These are phyloP conservation scores for Xestia sexstrigata DNA, from an alignment of 2,888 invertebrate genomes.

Conservation along the genomic window DNA sequence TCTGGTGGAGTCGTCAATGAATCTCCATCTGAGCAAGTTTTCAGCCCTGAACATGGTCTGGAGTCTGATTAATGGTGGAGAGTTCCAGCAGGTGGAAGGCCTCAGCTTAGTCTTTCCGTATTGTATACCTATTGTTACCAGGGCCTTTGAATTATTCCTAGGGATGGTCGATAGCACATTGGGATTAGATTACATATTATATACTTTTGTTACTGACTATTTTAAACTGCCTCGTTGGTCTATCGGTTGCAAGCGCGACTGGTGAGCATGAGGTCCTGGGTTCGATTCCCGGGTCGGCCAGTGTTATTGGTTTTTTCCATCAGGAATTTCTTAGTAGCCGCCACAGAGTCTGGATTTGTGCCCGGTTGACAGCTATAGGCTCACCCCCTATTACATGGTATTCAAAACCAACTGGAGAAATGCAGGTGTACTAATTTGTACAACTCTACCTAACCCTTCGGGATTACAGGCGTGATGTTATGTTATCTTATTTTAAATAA, in stretches of 20 bases:
- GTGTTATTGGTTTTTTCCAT: too few relatives aligned
- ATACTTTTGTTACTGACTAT: background rate
- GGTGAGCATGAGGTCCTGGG: too few relatives aligned
- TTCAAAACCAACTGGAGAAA: too few relatives aligned
- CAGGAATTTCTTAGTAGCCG: too few relatives aligned
- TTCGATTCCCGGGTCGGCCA: too few relatives aligned
- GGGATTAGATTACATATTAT: background rate
- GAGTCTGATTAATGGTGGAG: background rate
- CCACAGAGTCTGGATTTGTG: too few relatives aligned
- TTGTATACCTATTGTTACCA: background rate
- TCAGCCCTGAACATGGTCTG: background rate
- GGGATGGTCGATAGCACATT: background rate
- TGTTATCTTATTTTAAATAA: background rate
- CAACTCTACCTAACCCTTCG: too few relatives aligned
- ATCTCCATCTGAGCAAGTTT: background rate
- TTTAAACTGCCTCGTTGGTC: background rate
- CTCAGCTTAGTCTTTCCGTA: background rate
- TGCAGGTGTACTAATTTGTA: too few relatives aligned
- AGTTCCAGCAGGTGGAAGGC: background rate
- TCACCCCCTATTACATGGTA: too few relatives aligned
- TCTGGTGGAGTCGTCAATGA: background rate
- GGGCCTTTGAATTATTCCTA: background rate
- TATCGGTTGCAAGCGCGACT: too few relatives aligned
- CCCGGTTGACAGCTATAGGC: too few relatives aligned
- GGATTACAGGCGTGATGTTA: too few relatives aligned